Conservation (phyloP, 2,113 vertebrate species). For the Festucalex cinctus region DNA sequence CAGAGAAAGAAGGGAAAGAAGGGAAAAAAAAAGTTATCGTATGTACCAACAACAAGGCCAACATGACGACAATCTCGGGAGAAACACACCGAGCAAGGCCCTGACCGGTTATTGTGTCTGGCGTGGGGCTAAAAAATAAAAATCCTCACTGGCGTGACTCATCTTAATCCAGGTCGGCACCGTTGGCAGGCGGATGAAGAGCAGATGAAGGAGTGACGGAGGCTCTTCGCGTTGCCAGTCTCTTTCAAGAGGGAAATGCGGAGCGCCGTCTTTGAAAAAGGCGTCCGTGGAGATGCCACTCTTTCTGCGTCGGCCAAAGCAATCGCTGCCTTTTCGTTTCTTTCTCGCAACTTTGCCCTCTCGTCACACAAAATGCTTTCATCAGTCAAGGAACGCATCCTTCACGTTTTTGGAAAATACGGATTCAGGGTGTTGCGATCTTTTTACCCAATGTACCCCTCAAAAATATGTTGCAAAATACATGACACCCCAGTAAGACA, state of each 20-base stretch:
- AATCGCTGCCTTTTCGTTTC: constrained; percentile 31
- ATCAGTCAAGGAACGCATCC: not conserved
- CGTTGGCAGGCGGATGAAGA: constrained; percentile 47
- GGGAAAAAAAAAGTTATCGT: constrained; percentile 46
- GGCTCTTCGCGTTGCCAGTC: constrained; percentile 27
- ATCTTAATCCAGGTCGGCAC: constrained; percentile 53
- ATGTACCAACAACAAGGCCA: constrained; percentile 59
- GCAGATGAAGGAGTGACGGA: constrained; percentile 39
- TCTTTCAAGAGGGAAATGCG: constrained; percentile 40
- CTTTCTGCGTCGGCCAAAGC: constrained; percentile 35
- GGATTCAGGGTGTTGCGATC: too few species aligned
- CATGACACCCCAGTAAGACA: too few species aligned
- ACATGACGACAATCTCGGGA: constrained; percentile 50
- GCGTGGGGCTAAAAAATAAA: constrained; percentile 40
- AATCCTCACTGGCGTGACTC: constrained; percentile 40
- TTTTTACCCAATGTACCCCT: too few species aligned
- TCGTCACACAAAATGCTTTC: constrained; percentile 18
- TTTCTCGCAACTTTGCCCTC: constrained; percentile 16
- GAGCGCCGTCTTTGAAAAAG: constrained; percentile 21
- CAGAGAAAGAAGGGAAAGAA: not conserved
- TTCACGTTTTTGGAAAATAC: not conserved
- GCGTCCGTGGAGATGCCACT: constrained; percentile 39
- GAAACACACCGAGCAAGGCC: constrained; percentile 35
- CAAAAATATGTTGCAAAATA: too few species aligned
- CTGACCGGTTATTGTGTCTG: constrained; percentile 23